Conservation (phyloP, 2,888 invertebrate genomes). For the Diarsia rubi region DNA sequence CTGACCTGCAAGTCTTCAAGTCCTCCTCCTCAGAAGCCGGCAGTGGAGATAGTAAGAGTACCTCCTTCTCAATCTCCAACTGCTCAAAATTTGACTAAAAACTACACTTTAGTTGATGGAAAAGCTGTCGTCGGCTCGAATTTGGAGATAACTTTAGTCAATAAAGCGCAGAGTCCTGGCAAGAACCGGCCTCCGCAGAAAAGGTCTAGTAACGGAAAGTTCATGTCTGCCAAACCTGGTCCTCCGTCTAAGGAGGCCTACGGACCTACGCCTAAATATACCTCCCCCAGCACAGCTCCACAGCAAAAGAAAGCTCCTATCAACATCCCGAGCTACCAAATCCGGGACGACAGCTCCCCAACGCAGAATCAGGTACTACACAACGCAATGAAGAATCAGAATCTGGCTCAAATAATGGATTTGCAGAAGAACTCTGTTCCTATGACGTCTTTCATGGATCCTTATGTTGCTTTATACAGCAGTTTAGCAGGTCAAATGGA, state of each 20-base stretch:
- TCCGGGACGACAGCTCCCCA: conserved; percentile 78
- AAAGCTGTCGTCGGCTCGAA: conserved; percentile 91
- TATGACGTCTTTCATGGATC: conserved; percentile 80
- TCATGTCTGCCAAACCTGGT: conserved; percentile 86
- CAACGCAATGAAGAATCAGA: conserved; percentile 54
- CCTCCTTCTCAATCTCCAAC: conserved; percentile 78
- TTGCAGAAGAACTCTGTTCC: conserved; percentile 62
- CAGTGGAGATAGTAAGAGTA: conserved; percentile 92
- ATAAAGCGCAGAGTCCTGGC: conserved; percentile 80
- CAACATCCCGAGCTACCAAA: conserved; percentile 83
- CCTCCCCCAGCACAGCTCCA: conserved; percentile 53
- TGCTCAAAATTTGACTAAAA: conserved; percentile 87
- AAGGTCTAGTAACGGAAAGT: conserved; percentile 90
- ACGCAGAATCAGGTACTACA: conserved; percentile 56
- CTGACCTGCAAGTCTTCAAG: conserved; percentile 90
- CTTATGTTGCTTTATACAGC: conserved; percentile 86
- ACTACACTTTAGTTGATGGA: conserved; percentile 83
- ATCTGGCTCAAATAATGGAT: conserved; percentile 61
- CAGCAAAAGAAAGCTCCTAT: conserved; percentile 75
- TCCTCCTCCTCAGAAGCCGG: conserved; percentile 72
- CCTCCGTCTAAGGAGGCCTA: conserved; percentile 81
- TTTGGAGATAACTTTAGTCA: conserved; percentile 93
- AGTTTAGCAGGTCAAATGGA: conserved; percentile 84
- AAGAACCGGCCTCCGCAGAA: conserved; percentile 85
- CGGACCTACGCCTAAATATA: conserved; percentile 60